A percentile compares a stretch with the other conserved stretches of the same genome.
Conservation (phyloP, 2,113 vertebrate species). For the Stigmatopora argus region DNA sequence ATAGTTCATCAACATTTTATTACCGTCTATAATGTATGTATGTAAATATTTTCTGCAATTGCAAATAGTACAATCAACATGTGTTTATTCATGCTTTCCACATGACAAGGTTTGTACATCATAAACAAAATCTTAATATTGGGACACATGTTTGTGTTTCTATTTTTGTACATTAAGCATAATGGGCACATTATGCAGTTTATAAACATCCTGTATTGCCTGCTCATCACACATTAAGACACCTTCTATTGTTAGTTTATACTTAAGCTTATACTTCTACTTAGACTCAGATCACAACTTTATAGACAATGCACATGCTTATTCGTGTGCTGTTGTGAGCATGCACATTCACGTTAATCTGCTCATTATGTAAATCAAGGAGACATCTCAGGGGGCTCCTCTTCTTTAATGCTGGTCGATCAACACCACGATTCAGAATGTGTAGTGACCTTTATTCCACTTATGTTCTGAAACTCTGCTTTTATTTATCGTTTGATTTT, state of each 20-base stretch:
- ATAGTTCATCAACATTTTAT: not conserved
- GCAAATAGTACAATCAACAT: not conserved
- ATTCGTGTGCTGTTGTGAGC: not conserved
- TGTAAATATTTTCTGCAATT: not conserved
- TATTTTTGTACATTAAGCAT: not conserved
- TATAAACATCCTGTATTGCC: not conserved
- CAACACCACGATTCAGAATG: not conserved
- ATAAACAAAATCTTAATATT: not conserved
- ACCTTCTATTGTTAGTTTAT: not conserved
- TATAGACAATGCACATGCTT: not conserved
- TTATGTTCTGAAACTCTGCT: not conserved
- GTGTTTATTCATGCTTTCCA: not conserved
- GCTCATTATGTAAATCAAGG: not conserved
- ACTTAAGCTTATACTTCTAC: not conserved
- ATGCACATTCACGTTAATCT: constrained; percentile 2
- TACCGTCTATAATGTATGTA: too few species aligned
- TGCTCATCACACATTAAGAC: not conserved
- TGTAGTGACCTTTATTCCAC: not conserved
- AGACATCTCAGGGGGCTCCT: not conserved
- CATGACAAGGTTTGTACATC: not conserved
- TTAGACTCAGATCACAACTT: not conserved
- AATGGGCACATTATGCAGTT: not conserved
- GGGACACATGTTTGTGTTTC: not conserved
- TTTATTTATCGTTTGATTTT: not conserved
- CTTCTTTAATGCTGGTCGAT: not conserved